Conservation (phyloP, 2,113 vertebrate species). For the Arizona elegans region DNA sequence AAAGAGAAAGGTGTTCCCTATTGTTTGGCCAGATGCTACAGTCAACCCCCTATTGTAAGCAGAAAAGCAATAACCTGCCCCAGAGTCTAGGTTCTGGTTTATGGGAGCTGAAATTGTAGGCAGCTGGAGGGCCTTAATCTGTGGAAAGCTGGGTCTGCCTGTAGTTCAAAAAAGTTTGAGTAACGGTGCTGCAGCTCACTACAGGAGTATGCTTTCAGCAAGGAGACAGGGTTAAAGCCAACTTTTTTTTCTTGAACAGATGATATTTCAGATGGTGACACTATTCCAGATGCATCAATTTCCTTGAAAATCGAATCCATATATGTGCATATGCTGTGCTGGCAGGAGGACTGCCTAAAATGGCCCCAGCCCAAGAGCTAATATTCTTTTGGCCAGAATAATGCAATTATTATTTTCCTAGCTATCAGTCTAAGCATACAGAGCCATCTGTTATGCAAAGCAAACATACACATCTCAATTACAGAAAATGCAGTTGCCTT, state of each 20-base stretch:
- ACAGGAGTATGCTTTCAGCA: conserved; percentile 60
- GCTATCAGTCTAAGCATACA: conserved; percentile 97
- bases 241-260: conserved; percentile 80
- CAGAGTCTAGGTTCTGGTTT: conserved; percentile 23
- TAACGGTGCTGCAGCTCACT: conserved; percentile 19
- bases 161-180: conserved; percentile 30
- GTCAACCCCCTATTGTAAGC: conserved; percentile 5
- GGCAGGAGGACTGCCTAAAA: conserved; percentile 84
- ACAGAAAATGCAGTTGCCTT: conserved; percentile 93
- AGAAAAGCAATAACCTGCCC: conserved; percentile 7
- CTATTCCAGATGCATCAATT: conserved; percentile 93
- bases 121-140: neutral
- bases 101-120: conserved; percentile 6
- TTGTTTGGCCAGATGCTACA: neutral
- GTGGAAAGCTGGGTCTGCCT: neutral
- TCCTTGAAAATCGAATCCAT: conserved; percentile 90
- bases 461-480: conserved; percentile 98
- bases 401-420: conserved; percentile 99
- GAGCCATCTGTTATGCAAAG: conserved; percentile 93
- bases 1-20: neutral
- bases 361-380: conserved; percentile 95
- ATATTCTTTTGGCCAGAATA: conserved; percentile 96
- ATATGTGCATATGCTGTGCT: conserved; percentile 92
- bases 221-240: conserved; percentile 78
- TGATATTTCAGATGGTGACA: conserved; percentile 86